Evolutionary conservation across 2,888 invertebrate genomes (phyloP), one percentile per base, ranked within the genome.

Genomic region (Drosophila antonietae): DNA sequence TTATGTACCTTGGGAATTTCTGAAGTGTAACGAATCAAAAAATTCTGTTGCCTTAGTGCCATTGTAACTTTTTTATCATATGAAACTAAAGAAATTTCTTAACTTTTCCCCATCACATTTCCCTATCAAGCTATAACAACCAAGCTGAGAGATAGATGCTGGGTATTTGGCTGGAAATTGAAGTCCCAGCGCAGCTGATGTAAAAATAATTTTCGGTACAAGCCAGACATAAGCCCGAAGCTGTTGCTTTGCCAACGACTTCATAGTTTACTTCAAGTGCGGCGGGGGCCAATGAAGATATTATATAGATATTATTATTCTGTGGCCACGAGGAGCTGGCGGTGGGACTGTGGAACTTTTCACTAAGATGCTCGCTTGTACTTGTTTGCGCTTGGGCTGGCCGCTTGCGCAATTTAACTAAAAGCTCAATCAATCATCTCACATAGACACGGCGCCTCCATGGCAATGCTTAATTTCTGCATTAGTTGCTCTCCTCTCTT

Each of bases 371-470:
- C 37, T 53, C 51, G 67, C 71, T 73, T 74, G 66, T 83, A 68
- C 66, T 72, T 51, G 33, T 51, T 51, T 68, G 67, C 59, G 75
- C 71, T 78, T 65, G 64, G 55, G 70, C 64, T 75, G 70, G 62
- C 73, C 81, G 71, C 68, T 70, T 72, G 77, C 66, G 76, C 81
- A 86, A 86, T 85, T 85, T 86, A 81, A 81, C 86, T 85, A 81
- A 85, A 81, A 85, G 86, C 85, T 80, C 83, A 85, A 85, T 85
- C 86, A 85, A 85, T 85, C 85, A 85, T 83, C 78, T 70, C 68
- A 58, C 60, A 65, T 46, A 59, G 67, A 51, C 47, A 51, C 47
- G 62, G 65, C 73, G 62, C 69, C 77, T 68, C 76, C 77, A 71
- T 71, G 73, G 76, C 43, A 74, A 75, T 85, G 72, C 80, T 83